A percentile compares a stretch with the other conserved stretches of the same genome.
These are phyloP conservation scores for Neogale vison DNA, from an alignment of 2,113 vertebrate species.

Conservation along the genomic window DNA sequence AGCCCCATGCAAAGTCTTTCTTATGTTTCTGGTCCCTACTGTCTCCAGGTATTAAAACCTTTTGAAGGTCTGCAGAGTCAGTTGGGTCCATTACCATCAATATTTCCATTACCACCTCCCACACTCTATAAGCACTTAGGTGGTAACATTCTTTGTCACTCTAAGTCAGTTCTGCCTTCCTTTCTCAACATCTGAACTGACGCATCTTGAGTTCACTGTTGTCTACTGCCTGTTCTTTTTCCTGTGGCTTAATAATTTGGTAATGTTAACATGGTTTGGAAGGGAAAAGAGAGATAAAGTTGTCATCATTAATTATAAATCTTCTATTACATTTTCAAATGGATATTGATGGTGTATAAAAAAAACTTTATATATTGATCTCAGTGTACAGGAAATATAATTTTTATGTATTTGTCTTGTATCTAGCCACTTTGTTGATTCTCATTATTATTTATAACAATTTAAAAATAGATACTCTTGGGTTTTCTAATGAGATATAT, in stretches of 20 bases:
- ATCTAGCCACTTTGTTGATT: background rate
- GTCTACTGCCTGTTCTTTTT: background rate
- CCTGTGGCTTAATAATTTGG: background rate
- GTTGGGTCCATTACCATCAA: background rate
- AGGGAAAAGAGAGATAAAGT: background rate
- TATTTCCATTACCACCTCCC: background rate
- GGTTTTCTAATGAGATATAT: background rate
- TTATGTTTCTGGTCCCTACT: background rate
- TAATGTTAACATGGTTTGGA: background rate
- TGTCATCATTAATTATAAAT: background rate
- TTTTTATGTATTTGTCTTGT: background rate
- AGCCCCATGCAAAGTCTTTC: background rate
- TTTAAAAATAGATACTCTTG: background rate
- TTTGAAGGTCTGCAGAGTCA: background rate
- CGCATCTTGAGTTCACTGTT: background rate
- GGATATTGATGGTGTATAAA: background rate
- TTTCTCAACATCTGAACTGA: background rate
- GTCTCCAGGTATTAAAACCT: background rate
- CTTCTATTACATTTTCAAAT: background rate
- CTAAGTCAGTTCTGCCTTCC: background rate
- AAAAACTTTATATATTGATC: constrained; percentile 5
- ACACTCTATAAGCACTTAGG: background rate
- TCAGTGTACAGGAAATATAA: background rate
- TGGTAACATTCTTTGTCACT: background rate
- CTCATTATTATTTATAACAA: background rate